A percentile compares a stretch with the other conserved stretches of the same genome.
phyloP scores from a whole-genome alignment of 2,888 invertebrate species.

The Graphium colonna region DNA sequence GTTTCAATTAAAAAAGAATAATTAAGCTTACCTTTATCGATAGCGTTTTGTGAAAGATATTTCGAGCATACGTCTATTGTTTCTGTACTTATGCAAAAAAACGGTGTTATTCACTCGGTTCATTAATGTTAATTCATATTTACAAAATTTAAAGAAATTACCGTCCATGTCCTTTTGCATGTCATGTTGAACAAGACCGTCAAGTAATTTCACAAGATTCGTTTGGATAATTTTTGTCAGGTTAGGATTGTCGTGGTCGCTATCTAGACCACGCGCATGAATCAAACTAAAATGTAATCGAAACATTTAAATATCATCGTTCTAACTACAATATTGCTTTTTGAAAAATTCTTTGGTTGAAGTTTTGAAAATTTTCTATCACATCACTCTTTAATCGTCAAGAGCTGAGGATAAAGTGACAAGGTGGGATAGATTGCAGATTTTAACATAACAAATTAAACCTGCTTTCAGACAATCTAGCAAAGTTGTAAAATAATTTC shows the following conservation, averaged over 20 bases:
- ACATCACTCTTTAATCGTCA: too few relatives aligned
- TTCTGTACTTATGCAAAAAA: constrained; percentile 41
- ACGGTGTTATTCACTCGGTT: background rate
- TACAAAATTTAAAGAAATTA: constrained; percentile 26
- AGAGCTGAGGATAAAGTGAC: too few relatives aligned
- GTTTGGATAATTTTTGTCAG: constrained; percentile 50
- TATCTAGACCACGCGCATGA: constrained; percentile 46
- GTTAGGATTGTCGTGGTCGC: constrained; percentile 57
- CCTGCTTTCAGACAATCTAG: too few relatives aligned
- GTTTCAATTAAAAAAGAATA: too few relatives aligned
- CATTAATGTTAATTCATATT: too few relatives aligned
- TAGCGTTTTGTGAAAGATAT: constrained; percentile 53
- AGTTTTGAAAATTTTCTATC: too few relatives aligned
- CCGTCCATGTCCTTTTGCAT: constrained; percentile 55
- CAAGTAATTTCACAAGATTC: constrained; percentile 38
- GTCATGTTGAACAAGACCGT: constrained; percentile 38
- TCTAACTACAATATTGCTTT: too few relatives aligned
- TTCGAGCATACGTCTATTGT: constrained; percentile 51
- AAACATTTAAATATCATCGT: too few relatives aligned
- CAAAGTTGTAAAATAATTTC: too few relatives aligned
- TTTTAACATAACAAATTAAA: too few relatives aligned
- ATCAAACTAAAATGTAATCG: constrained; percentile 42
- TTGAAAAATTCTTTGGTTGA: too few relatives aligned
- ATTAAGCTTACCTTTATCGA: constrained; percentile 56
- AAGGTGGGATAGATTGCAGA: too few relatives aligned